Conservation (phyloP, 2,797 vertebrate species). For the Lacerta viridis region DNA sequence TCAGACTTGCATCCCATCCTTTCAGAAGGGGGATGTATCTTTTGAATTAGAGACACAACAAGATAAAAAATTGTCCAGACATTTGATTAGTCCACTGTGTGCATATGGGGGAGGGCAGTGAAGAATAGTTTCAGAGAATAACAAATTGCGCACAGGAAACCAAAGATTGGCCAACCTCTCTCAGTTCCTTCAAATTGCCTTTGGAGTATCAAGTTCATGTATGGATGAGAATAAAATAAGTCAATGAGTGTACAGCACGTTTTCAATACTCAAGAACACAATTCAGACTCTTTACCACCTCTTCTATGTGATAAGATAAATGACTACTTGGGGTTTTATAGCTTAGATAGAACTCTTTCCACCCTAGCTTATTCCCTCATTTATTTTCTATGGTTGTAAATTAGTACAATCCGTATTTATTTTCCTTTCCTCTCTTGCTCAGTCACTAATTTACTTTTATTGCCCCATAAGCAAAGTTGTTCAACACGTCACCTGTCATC, state of each 20-base stretch:
- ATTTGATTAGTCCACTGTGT: not conserved
- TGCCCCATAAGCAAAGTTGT: slow-evolving; percentile 70
- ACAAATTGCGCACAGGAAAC: slow-evolving; percentile 5
- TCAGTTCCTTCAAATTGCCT: slow-evolving; percentile 34
- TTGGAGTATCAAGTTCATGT: not conserved
- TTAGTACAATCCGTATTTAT: slow-evolving; percentile 65
- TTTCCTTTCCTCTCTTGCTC: slow-evolving; percentile 66
- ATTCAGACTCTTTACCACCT: slow-evolving; percentile 57
- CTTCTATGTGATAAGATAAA: slow-evolving; percentile 53
- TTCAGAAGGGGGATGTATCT: not conserved
- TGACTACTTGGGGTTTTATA: slow-evolving; percentile 65
- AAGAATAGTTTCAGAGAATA: not conserved
- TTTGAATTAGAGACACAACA: not conserved
- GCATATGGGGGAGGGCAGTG: not conserved
- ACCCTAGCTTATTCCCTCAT: slow-evolving; percentile 64
- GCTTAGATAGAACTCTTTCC: slow-evolving; percentile 53
- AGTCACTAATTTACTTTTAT: slow-evolving; percentile 76
- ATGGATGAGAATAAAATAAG: slow-evolving; percentile 49
- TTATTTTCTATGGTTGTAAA: slow-evolving; percentile 69
- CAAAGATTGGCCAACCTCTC: not conserved
- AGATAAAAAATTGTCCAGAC: not conserved
- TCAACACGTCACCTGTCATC: slow-evolving; percentile 62
- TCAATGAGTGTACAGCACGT: slow-evolving; percentile 65
- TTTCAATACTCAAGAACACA: slow-evolving; percentile 58
- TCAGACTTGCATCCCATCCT: not conserved